Base-by-base conservation (phyloP, 2,113 vertebrate species). In the Turnix velox region DNA sequence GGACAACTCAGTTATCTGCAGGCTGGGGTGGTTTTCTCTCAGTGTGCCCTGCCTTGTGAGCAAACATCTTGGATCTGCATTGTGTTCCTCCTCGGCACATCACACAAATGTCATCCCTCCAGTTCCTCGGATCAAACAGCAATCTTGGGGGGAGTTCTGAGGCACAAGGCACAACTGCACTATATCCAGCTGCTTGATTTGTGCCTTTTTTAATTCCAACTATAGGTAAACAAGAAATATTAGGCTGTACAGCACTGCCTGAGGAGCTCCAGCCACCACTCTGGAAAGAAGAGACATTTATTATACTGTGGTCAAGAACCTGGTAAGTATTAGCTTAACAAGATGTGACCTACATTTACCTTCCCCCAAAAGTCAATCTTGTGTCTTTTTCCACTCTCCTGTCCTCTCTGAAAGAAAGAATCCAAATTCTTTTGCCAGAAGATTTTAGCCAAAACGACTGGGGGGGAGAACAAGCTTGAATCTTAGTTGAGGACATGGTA, bases 371-470 rank as follows among this genome's bases (percentile, higher is more conserved):
- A 84, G 42, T 66, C 77, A 89, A 40, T 66, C 71, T 18, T 69
- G 39, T 72, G 33, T 40, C 51, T 55, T 87, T 94, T 58, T 77
- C 63, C 72, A 51, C 14, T 48, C 84, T 91, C 65, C 63, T 18
- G 39, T 67, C 54, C 84, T 87, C 74, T 61, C 61, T 12, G 1
- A 48, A 91, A 87, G 91, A 92, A 95, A 87, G 82, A 87, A 83
- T 46, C 42, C 84, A 82, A 51, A 46, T 89, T 89, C 54, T 39
- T 66, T 79, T 84, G 66, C 46, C 78, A 83, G 54, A 82, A 58
- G 71, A 92, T 96, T 92, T 92, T 93, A 45, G 88, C 87, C 61
- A 87, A 84, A 94, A 77, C 48, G 88, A 84, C 23, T 28, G 42
- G 49, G 69, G 42, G 25, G 28, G 81, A 92, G 81, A 92, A 85